Base-by-base conservation (phyloP, 2,888 invertebrate species). In the Bruchidius siliquastri region DNA sequence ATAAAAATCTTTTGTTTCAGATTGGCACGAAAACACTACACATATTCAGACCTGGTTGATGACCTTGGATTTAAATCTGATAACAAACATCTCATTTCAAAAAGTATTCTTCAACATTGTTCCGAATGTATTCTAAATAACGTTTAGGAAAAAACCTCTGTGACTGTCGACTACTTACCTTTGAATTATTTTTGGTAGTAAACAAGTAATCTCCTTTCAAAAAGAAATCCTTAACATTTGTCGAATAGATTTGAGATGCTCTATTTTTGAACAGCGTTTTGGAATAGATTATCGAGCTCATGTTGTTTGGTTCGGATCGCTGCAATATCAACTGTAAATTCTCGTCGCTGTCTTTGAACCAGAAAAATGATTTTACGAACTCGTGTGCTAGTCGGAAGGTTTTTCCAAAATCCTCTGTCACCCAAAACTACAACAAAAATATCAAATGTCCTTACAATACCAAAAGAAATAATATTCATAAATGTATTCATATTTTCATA, bases 161-260 rank as follows among this genome's bases (percentile, higher is more conserved):
- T 21, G 4, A 6, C 2, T 67, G 67, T 67, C 4, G n/a, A 26
- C 20, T 22, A 85, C 89, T 88, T 83, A 92, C 92, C 88, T 89
- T 88, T 79, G 88, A 88, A 69, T 76, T 77, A 83, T 91, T 91
- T 82, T 91, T 92, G 0, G 94, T 93, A 0, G 93, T 95, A 86
- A 97, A 96, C 90, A 96, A 92, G 85, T 93, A 96, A 81, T 95
- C 94, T 20, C 92, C 94, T 82, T 92, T 92, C 49, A 95, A 90
- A 83, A 93, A 93, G 85, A 96, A 95, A 83, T 96, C 95, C 81
- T 93, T 91, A 0, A 95, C 93, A 78, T 92, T 90, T 21, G 89
- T 88, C 3, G 83, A 82, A 68, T 83, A 82, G 72, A 84, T 79
- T 49, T 81, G 79, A 21, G 81, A 78, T n/a, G 79, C 77, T 71